Conservation (phyloP, 2,113 vertebrate genomes). For the Gymnarchus niloticus region DNA sequence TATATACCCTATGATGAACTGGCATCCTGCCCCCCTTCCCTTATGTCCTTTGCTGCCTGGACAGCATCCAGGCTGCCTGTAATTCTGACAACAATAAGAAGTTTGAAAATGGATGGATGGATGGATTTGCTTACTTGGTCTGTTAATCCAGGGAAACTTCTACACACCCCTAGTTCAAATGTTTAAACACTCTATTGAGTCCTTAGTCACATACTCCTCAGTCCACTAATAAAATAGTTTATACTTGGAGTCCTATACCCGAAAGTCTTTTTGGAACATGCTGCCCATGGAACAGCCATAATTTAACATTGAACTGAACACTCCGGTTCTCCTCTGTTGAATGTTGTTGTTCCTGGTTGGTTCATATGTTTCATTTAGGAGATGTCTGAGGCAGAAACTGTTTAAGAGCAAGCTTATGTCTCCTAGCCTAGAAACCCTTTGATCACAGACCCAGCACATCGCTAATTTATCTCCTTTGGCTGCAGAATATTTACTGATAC, state of each 20-base stretch:
- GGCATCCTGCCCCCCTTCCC: too few species aligned
- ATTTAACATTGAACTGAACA: background rate
- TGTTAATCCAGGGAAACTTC: background rate
- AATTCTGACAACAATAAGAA: too few species aligned
- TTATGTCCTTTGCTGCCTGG: too few species aligned
- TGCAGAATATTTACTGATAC: background rate
- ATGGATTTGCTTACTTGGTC: too few species aligned
- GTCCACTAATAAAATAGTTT: background rate
- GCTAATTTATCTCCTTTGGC: constrained; percentile 5
- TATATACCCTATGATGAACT: too few species aligned
- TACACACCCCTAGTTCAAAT: background rate
- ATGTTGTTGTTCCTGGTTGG: background rate
- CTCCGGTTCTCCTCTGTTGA: background rate
- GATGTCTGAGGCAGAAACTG: background rate
- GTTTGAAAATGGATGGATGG: too few species aligned
- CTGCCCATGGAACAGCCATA: background rate
- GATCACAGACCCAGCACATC: background rate
- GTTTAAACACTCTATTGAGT: background rate
- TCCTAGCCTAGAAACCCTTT: background rate
- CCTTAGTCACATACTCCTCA: background rate
- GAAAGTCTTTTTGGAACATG: background rate
- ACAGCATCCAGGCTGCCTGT: too few species aligned
- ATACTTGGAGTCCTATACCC: background rate
- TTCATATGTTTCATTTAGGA: constrained; percentile 5
- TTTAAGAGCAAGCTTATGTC: background rate